These are phyloP conservation scores for Semicossyphus pulcher DNA, from an alignment of 2,113 vertebrate genomes.

Conservation along the genomic window DNA sequence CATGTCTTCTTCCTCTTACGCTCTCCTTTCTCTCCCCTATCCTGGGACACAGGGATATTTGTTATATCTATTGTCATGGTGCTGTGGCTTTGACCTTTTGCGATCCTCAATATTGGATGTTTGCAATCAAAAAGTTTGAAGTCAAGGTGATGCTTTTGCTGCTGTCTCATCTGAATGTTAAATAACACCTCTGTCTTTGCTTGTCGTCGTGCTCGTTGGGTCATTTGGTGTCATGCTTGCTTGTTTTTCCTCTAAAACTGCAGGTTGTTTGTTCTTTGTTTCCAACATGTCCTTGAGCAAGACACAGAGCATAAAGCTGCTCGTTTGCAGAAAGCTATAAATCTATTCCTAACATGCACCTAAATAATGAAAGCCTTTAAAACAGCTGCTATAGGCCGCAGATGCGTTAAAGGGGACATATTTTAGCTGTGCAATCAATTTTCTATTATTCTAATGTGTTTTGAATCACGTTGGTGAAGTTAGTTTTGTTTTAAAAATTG, in stretches of 20 bases:
- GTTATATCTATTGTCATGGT: constrained; percentile 62
- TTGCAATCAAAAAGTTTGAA: constrained; percentile 60
- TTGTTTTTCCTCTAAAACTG: neutral
- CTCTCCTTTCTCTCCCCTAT: constrained; percentile 55
- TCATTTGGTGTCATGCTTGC: constrained; percentile 21
- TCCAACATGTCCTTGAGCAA: constrained; percentile 36
- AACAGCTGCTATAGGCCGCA: neutral
- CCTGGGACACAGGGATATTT: constrained; percentile 61
- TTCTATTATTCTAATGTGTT: too few species aligned
- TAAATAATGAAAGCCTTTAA: too few species aligned
- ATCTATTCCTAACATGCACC: too few species aligned
- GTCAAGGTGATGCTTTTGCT: constrained; percentile 45
- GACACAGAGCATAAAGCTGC: neutral
- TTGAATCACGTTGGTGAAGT: too few species aligned
- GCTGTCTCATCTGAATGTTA: constrained; percentile 52
- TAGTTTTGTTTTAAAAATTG: too few species aligned
- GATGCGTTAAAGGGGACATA: too few species aligned
- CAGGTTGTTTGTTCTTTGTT: constrained; percentile 21
- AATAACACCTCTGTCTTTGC: constrained; percentile 1
- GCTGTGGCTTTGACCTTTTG: constrained; percentile 63
- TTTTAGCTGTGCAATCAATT: too few species aligned
- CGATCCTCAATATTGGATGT: constrained; percentile 30
- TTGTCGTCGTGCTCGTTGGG: neutral
- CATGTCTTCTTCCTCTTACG: constrained; percentile 59
- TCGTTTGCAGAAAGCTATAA: neutral